Evolutionary conservation across 53 echinoderm and acorn worm species (phyloP), one percentile per base, ranked within the genome.

Genomic region (Stichopus horrens): DNA sequence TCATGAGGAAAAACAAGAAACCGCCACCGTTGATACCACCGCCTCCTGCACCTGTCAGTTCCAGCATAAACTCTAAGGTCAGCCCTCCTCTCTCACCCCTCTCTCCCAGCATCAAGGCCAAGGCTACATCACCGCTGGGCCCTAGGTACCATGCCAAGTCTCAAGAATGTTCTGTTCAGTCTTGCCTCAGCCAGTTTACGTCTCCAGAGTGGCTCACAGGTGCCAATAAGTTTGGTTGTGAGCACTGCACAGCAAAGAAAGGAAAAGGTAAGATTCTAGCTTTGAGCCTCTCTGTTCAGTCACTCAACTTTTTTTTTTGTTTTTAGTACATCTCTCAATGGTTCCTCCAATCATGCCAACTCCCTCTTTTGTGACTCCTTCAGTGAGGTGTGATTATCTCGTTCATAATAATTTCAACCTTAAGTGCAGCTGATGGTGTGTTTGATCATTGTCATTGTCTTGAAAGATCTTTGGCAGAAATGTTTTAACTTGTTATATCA

Each of bases 151-250:
- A 92, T 75, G 85, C 94, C 63, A 96, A 95, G 83, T 89, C 90
- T 16, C 90, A 94, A 71, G 99, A 99, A 80, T 99, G 99, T 74
- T 99, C 99, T 4, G 94, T 99, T 19, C 89, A 96, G 89, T 96
- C 99, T 0, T 96, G 99, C 73, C 96, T 99, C 59, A 96, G 94
- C 58, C 99, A 99, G 89, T 99, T 99, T 87, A 99, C 99, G 21
- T 92, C 93, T 0, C 99, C 95, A 5, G 99, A 99, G 76, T 94
- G 94, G 75, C 90, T 99, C 55, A 99, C 99, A 95, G 99, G 68
- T 6, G 67, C 93, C 4, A 99, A 99, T 76, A 88, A 86, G 53
- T 99, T 99, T 91, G 99, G 99, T 14, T 99, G 99, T 51, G 99
- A 99, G 88, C 90, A 86, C 86, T 99, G 99, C 86, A 91, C 95